phyloP scores from a whole-genome alignment of 2,113 vertebrate genomes.

The Salvelinus namaycush region DNA sequence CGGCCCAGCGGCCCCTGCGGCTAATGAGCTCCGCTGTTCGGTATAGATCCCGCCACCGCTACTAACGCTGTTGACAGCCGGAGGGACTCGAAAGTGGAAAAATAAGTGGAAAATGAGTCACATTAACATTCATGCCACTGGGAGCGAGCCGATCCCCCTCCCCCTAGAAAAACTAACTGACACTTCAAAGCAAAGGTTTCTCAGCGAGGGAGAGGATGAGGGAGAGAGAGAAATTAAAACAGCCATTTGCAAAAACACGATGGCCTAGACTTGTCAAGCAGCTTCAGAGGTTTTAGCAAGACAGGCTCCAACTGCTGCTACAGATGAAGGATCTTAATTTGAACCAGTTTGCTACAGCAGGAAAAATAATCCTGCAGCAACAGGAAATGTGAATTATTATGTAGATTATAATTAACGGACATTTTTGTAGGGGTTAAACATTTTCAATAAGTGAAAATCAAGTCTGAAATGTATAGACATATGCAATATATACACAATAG shows the following conservation, averaged over 20 bases:
- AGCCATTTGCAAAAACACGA: slow-evolving; percentile 47
- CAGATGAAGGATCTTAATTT: background rate
- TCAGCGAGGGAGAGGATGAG: slow-evolving; percentile 9
- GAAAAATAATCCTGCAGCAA: too few species aligned
- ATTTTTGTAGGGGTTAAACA: too few species aligned
- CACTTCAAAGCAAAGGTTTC: slow-evolving; percentile 58
- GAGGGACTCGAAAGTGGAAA: slow-evolving; percentile 33
- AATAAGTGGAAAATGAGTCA: slow-evolving; percentile 22
- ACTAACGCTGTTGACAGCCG: slow-evolving; percentile 30
- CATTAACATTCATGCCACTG: slow-evolving; percentile 29
- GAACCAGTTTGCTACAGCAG: too few species aligned
- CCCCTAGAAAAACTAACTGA: slow-evolving; percentile 22
- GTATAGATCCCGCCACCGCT: background rate
- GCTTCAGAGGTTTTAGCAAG: slow-evolving; percentile 27
- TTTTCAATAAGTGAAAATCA: too few species aligned
- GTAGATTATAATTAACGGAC: too few species aligned
- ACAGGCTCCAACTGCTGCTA: slow-evolving; percentile 9
- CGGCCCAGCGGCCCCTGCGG: background rate
- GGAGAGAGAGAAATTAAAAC: slow-evolving; percentile 33
- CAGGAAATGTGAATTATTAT: too few species aligned
- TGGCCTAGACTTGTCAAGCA: slow-evolving; percentile 56
- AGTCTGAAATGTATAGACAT: too few species aligned
- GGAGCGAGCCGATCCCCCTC: slow-evolving; percentile 5
- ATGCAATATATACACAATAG: too few species aligned
- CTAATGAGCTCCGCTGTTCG: slow-evolving; percentile 15